phyloP scores from a whole-genome alignment of 2,797 vertebrate species.

The Helicolenus hilgendorfi region DNA sequence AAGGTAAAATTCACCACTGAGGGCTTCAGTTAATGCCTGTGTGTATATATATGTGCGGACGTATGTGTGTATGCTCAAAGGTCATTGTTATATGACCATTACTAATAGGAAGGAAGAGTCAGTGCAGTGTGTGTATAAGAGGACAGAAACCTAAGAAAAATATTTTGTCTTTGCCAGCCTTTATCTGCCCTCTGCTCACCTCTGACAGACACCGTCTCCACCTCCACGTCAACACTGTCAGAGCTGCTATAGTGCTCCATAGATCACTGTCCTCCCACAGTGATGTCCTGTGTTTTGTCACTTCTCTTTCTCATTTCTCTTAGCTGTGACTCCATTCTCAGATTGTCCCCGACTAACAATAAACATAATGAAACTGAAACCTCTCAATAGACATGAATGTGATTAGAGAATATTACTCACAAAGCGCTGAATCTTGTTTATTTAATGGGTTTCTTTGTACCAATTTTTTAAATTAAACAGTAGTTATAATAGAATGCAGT shows the following conservation, averaged over 20 bases:
- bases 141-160: slow-evolving; percentile 32
- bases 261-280: slow-evolving; percentile 52
- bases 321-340: background rate
- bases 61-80: background rate
- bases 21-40: background rate
- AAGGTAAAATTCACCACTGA: background rate
- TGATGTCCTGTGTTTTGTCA: slow-evolving; percentile 4
- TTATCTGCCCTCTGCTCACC: slow-evolving; percentile 44
- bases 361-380: slow-evolving; percentile 10
- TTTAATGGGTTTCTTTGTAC: background rate
- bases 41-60: background rate
- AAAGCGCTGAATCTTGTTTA: background rate
- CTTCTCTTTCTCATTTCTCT: slow-evolving; percentile 8
- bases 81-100: background rate
- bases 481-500: background rate
- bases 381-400: background rate
- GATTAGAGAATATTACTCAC: background rate
- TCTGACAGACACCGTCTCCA: slow-evolving; percentile 33
- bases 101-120: slow-evolving; percentile 10
- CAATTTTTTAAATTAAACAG: background rate
- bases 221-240: slow-evolving; percentile 54
- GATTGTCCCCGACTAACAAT: background rate
- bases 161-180: slow-evolving; percentile 32
- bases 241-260: slow-evolving; percentile 14
- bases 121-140: background rate